These are phyloP conservation scores for Oreotrochilus melanogaster DNA, from an alignment of 2,113 vertebrate genomes.

Conservation along the genomic window DNA sequence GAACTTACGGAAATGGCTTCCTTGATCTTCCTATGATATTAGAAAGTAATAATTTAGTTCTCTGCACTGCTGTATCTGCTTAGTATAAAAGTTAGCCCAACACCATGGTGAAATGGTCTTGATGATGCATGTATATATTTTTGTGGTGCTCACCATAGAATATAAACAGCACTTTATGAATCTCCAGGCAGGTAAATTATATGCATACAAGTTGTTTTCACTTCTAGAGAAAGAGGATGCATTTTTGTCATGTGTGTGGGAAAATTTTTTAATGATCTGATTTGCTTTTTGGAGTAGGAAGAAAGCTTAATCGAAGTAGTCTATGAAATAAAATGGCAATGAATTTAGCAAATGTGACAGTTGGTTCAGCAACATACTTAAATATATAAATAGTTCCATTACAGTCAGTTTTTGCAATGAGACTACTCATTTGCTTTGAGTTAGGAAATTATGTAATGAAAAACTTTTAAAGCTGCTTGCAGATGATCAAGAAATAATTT, in stretches of 20 bases:
- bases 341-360: neutral
- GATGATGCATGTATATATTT: neutral
- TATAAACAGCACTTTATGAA: neutral
- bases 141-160: neutral
- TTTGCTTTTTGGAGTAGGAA: neutral
- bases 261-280: neutral
- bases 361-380: neutral
- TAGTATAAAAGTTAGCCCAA: neutral
- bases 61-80: neutral
- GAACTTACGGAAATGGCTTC: neutral
- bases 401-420: neutral
- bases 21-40: neutral
- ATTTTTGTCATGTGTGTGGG: neutral
- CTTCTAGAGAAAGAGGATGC: neutral
- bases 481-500: neutral
- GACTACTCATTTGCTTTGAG: neutral
- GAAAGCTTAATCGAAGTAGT: neutral
- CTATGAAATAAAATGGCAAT: neutral
- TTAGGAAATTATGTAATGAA: neutral
- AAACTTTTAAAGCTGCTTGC: neutral
- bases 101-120: neutral
- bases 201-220: neutral
- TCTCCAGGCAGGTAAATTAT: neutral
- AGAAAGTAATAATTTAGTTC: neutral
- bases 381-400: neutral